Percentiles rank a stretch among this genome's conserved stretches.
Evolutionary conservation across 2,113 vertebrate genomes (phyloP).

Genomic region (Zonotrichia leucophrys): DNA sequence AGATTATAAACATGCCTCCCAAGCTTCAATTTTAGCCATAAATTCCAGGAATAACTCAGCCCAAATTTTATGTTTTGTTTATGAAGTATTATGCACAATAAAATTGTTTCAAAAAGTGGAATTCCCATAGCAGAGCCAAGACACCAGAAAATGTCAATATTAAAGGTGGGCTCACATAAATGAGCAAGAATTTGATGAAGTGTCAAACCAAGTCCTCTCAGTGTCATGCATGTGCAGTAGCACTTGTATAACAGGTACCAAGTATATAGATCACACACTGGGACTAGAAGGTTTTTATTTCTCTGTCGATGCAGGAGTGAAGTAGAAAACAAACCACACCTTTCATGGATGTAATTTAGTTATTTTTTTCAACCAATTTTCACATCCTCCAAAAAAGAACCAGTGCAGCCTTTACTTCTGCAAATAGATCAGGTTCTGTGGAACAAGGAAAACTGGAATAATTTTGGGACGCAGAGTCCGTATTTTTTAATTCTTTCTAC

Average conservation of each 20-base stretch:
- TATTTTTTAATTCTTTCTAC: neutral
- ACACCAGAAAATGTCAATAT: neutral
- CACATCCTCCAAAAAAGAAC: neutral
- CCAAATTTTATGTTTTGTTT: neutral
- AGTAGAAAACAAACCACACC: neutral
- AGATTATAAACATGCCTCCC: neutral
- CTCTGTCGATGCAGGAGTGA: fast-evolving
- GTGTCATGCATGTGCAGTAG: neutral
- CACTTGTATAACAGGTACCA: neutral
- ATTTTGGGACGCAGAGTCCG: neutral
- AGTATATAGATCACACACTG: neutral
- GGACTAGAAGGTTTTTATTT: neutral
- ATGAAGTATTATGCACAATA: neutral
- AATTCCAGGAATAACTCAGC: neutral
- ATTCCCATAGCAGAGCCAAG: neutral
- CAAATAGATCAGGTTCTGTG: neutral
- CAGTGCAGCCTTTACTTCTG: neutral
- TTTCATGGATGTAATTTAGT: neutral
- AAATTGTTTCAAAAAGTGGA: neutral
- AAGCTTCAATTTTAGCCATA: neutral
- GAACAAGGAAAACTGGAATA: neutral
- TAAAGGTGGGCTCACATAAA: neutral
- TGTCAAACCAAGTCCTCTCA: neutral
- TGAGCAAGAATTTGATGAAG: neutral
- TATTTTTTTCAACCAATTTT: neutral